Percentiles rank a stretch among this genome's conserved stretches.
Conservation (phyloP, 1,140 invertebrate genomes). For the Pogonognathellus flavescens region DNA sequence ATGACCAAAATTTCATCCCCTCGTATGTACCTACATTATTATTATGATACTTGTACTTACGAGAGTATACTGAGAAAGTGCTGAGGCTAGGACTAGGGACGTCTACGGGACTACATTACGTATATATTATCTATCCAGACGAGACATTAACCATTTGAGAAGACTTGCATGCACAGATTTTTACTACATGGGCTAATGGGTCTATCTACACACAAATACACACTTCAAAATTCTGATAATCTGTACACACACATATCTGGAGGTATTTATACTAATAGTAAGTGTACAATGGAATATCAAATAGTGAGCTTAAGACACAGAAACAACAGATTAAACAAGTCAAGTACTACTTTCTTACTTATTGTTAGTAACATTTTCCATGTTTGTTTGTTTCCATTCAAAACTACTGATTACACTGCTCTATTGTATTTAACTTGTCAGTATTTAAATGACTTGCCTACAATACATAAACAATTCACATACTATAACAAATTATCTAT, state of each 20-base stretch:
- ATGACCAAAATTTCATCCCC: constrained; percentile 28
- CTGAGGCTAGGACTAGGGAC: too few relatives aligned
- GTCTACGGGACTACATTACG: background rate
- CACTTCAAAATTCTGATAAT: constrained; percentile 1
- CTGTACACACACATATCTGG: background rate
- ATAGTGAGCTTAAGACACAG: too few relatives aligned
- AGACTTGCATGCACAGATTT: constrained; percentile 36
- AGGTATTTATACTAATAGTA: background rate
- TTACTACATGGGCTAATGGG: constrained; percentile 17
- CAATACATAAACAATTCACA: background rate
- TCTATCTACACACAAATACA: constrained; percentile 10
- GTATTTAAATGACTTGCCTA: too few relatives aligned
- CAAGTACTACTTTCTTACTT: too few relatives aligned
- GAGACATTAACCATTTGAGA: constrained; percentile 34
- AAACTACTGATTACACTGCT: too few relatives aligned
- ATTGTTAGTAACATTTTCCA: too few relatives aligned
- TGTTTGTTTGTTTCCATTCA: too few relatives aligned
- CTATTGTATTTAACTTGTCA: too few relatives aligned
- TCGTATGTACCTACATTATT: constrained; percentile 3
- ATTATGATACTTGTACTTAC: too few relatives aligned
- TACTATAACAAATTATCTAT: background rate
- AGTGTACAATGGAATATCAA: background rate
- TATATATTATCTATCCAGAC: constrained; percentile 29
- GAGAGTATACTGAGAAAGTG: too few relatives aligned
- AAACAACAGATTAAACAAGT: too few relatives aligned